A percentile compares a stretch with the other conserved stretches of the same genome.
Conservation (phyloP, 1,140 invertebrate species). For the Trachelipus rathkii region DNA sequence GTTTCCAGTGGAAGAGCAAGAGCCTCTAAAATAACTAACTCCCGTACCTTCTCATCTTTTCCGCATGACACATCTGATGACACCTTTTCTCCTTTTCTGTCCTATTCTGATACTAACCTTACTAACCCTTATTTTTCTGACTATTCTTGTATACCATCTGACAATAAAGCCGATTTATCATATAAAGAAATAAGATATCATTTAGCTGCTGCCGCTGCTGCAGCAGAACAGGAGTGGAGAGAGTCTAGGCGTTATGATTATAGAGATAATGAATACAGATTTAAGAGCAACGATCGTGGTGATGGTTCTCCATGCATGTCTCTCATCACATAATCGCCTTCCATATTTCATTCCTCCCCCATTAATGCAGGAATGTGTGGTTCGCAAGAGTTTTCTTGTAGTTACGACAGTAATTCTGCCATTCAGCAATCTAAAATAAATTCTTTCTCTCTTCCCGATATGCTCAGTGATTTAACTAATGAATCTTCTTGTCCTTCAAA, state of each 20-base stretch:
- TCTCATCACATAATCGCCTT: background rate
- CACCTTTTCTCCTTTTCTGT: conserved; percentile 29
- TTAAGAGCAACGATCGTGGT: conserved; percentile 12
- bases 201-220: conserved; percentile 22
- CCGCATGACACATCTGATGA: conserved; percentile 32
- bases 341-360: background rate
- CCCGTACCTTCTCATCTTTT: conserved; percentile 31
- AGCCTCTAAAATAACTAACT: background rate
- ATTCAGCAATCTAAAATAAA: background rate
- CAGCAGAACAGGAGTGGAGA: conserved; percentile 27
- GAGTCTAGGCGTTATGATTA: conserved; percentile 33
- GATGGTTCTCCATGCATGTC: conserved; percentile 14
- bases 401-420: background rate
- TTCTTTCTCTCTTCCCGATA: conserved; percentile 27
- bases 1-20: background rate
- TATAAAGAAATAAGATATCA: conserved; percentile 22
- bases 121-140: conserved; percentile 31
- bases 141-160: conserved; percentile 27
- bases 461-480: conserved; percentile 39
- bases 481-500: background rate
- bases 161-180: conserved; percentile 34
- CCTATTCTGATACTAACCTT: conserved; percentile 35
- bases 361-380: background rate
- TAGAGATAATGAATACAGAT: conserved; percentile 19
- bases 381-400: background rate